These are phyloP conservation scores for Ormyrus rosae DNA, from an alignment of 2,888 invertebrate species.

Conservation along the genomic window DNA sequence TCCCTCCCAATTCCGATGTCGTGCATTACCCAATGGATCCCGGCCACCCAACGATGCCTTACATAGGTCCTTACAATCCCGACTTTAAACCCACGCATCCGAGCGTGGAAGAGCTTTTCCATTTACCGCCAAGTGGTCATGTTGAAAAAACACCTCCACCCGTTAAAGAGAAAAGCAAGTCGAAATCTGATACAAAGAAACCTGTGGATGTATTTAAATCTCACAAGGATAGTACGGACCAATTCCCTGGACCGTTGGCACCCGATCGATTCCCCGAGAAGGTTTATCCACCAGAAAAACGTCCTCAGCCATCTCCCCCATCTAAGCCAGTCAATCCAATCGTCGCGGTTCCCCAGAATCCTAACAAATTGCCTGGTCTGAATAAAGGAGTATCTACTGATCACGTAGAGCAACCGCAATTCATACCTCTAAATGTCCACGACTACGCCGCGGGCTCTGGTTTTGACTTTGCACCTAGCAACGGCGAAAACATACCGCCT, in stretches of 20 bases:
- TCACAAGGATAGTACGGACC: slow-evolving; percentile 66
- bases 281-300: slow-evolving; percentile 38
- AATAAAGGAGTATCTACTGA: slow-evolving; percentile 46
- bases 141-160: slow-evolving; percentile 62
- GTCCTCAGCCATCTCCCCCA: slow-evolving; percentile 20
- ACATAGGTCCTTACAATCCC: slow-evolving; percentile 76
- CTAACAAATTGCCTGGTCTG: slow-evolving; percentile 62
- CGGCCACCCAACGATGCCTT: slow-evolving; percentile 70
- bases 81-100: slow-evolving; percentile 70
- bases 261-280: slow-evolving; percentile 67
- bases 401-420: slow-evolving; percentile 66
- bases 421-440: slow-evolving; percentile 65
- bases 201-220: slow-evolving; percentile 67
- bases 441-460: slow-evolving; percentile 57
- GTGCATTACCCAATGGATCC: slow-evolving; percentile 73
- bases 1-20: slow-evolving; percentile 53
- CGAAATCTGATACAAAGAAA: slow-evolving; percentile 70
- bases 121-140: slow-evolving; percentile 59
- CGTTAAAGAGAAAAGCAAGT: slow-evolving; percentile 66
- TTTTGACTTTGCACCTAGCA: slow-evolving; percentile 63
- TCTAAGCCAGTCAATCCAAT: slow-evolving; percentile 55
- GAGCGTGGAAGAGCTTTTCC: slow-evolving; percentile 70
- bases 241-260: slow-evolving; percentile 69
- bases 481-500: slow-evolving; percentile 65
- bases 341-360: slow-evolving; percentile 54